A percentile compares a stretch with the other conserved stretches of the same genome.
Conservation (phyloP, 2,113 vertebrate genomes). For the Guaruba guarouba region DNA sequence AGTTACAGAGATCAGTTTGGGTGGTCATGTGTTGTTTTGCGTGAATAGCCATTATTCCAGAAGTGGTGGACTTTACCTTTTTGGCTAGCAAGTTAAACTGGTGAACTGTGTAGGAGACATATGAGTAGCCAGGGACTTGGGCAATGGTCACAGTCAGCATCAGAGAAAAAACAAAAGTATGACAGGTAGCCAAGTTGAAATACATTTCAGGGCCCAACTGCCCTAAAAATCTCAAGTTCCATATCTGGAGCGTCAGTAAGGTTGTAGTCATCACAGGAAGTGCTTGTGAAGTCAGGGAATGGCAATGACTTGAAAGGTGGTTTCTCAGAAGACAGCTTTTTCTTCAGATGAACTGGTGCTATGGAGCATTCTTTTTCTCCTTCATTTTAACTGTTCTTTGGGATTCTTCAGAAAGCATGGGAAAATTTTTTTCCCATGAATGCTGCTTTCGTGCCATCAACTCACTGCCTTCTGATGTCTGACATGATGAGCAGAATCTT, state of each 20-base stretch:
- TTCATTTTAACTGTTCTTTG: neutral
- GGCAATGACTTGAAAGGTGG: neutral
- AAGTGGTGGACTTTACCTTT: constrained; percentile 7
- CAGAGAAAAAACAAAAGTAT: neutral
- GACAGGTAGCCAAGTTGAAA: neutral
- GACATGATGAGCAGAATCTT: neutral
- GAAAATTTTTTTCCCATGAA: neutral
- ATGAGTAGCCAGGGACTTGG: neutral
- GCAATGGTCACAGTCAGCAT: neutral
- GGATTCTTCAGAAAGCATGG: neutral
- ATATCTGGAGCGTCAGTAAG: neutral
- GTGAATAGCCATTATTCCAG: neutral
- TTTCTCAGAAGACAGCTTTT: neutral
- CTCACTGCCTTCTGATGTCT: neutral
- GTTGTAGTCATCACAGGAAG: neutral
- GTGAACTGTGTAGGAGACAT: neutral
- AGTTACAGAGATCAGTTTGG: neutral
- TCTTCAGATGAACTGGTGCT: neutral
- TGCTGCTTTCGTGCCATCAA: neutral
- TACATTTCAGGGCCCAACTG: neutral
- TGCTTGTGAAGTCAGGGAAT: neutral
- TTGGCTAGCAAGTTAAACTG: neutral
- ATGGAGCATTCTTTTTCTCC: neutral
- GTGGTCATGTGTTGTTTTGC: neutral
- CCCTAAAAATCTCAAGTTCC: neutral